phyloP scores from a whole-genome alignment of 1,140 invertebrate genomes.

The Grapholita molesta region DNA sequence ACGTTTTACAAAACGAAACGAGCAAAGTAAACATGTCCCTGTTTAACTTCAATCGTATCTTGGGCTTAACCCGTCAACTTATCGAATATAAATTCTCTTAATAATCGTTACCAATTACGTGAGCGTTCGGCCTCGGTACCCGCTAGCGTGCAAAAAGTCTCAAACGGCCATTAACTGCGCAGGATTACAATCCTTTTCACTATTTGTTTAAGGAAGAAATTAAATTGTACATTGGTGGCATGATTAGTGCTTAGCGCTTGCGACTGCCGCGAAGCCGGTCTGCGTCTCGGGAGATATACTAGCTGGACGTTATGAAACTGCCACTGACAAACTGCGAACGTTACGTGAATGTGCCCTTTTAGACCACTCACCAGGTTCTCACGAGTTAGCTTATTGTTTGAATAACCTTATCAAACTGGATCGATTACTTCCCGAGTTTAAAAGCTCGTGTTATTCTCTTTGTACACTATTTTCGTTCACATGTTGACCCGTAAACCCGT shows the following conservation, averaged over 20 bases:
- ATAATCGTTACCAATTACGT: constrained; percentile 72
- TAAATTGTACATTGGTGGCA: constrained; percentile 39
- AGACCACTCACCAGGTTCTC: background rate
- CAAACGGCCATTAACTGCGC: constrained; percentile 32
- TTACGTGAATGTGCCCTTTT: constrained; percentile 17
- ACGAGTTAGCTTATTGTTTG: background rate
- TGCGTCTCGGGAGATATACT: constrained; percentile 37
- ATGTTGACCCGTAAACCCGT: too few species aligned
- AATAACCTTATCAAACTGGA: background rate
- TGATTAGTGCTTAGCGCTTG: constrained; percentile 46
- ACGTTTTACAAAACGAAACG: constrained; percentile 28
- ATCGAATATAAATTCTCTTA: constrained; percentile 67
- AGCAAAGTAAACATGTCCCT: constrained; percentile 54
- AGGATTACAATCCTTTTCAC: constrained; percentile 57
- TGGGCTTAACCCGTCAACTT: constrained; percentile 65
- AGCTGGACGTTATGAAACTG: constrained; percentile 54
- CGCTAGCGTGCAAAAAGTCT: constrained; percentile 44
- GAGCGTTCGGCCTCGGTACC: constrained; percentile 52
- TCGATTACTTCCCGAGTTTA: background rate
- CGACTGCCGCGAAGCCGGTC: constrained; percentile 34
- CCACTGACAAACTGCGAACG: constrained; percentile 43
- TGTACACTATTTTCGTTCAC: too few species aligned
- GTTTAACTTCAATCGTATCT: constrained; percentile 48
- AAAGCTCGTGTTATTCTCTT: background rate
- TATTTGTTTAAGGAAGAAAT: constrained; percentile 48